phyloP scores from a whole-genome alignment of 1,140 invertebrate species.

The Varroa destructor region DNA sequence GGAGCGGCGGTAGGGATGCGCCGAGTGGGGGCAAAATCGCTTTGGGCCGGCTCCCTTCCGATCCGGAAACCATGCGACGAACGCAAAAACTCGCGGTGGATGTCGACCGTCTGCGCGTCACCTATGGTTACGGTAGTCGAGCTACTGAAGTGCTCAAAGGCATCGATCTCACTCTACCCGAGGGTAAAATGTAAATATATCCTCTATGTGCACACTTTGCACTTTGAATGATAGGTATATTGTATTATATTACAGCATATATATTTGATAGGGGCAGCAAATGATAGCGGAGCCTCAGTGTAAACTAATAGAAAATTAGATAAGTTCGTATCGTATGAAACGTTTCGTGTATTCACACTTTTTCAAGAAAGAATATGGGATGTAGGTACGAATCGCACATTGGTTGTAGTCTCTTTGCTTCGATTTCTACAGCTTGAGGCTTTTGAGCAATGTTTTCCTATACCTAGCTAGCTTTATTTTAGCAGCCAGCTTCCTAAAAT shows the following conservation, averaged over 20 bases:
- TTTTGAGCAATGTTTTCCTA: no score
- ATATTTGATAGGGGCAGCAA: neutral
- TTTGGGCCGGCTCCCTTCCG: neutral
- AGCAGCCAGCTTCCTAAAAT: no score
- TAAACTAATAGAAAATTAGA: no score
- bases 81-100: slow-evolving; percentile 32
- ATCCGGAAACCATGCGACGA: slow-evolving; percentile 21
- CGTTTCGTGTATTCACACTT: no score
- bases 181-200: slow-evolving; percentile 34
- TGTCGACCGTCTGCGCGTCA: slow-evolving; percentile 31
- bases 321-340: no score
- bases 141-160: slow-evolving; percentile 31
- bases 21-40: neutral
- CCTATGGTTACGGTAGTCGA: slow-evolving; percentile 33
- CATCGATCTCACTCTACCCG: slow-evolving; percentile 35
- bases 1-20: no score
- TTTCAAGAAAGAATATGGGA: neutral
- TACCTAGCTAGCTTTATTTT: no score
- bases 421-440: neutral
- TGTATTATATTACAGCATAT: neutral
- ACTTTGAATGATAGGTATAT: neutral
- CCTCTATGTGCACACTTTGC: neutral
- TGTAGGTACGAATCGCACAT: neutral
- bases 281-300: neutral
- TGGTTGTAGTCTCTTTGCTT: no score